phyloP scores from a whole-genome alignment of 1,140 invertebrate genomes.

The Charaxes varanes region DNA sequence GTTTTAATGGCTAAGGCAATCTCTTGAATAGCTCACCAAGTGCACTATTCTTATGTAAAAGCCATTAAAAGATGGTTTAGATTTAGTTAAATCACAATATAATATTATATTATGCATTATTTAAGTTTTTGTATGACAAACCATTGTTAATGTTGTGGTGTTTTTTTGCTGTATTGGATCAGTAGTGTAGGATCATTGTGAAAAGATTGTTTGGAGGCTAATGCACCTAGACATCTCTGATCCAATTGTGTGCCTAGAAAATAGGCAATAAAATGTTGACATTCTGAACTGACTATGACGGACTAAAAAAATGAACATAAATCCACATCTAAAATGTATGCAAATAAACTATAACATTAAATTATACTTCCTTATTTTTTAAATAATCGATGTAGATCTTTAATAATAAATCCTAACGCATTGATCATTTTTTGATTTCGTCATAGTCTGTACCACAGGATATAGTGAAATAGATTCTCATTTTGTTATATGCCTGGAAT shows the following conservation, averaged over 20 bases:
- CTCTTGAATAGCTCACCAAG: slow-evolving; percentile 33
- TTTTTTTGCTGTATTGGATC: slow-evolving; percentile 22
- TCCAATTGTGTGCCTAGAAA: slow-evolving; percentile 14
- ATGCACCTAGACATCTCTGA: slow-evolving; percentile 28
- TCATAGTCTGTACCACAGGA: slow-evolving; percentile 18
- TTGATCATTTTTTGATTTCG: slow-evolving; percentile 15
- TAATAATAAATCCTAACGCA: not conserved
- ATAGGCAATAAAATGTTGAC: slow-evolving; percentile 6
- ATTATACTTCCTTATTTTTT: no score
- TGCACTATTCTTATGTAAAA: slow-evolving; percentile 24
- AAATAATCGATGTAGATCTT: not conserved
- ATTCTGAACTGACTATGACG: slow-evolving; percentile 10
- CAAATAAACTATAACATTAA: slow-evolving; percentile 13
- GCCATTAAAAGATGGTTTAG: slow-evolving; percentile 34
- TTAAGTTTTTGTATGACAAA: slow-evolving; percentile 60
- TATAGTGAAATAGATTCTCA: slow-evolving; percentile 16
- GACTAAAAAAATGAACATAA: slow-evolving; percentile 6
- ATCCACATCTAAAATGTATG: slow-evolving; percentile 2
- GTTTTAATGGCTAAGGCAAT: slow-evolving; percentile 19
- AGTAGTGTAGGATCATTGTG: slow-evolving; percentile 17
- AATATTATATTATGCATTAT: slow-evolving; percentile 45
- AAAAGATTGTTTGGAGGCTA: slow-evolving; percentile 33
- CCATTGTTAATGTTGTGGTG: slow-evolving; percentile 42
- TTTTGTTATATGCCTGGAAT: not conserved
- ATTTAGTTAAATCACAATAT: slow-evolving; percentile 51